phyloP scores from a whole-genome alignment of 2,113 vertebrate species.

The Prochilodus magdalenae region DNA sequence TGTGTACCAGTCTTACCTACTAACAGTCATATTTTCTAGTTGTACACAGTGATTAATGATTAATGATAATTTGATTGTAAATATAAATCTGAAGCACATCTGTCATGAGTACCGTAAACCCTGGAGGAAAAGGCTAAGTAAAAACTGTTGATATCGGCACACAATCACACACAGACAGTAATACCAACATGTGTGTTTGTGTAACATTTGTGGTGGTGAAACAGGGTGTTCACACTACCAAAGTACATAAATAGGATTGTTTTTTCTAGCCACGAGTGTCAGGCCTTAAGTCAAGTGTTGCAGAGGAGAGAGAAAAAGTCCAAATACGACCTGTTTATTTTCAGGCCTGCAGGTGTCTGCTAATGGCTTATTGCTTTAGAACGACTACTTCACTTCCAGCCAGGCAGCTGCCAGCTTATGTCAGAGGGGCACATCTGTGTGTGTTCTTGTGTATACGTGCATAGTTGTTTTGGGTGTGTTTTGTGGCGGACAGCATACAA shows the following conservation, averaged over 20 bases:
- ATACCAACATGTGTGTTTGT: background rate
- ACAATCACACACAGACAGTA: background rate
- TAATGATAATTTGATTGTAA: too few species aligned
- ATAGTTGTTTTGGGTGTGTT: conserved; percentile 31
- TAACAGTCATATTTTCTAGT: too few species aligned
- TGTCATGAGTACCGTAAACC: too few species aligned
- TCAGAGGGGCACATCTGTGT: conserved; percentile 11
- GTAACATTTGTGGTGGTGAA: background rate
- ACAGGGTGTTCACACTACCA: conserved; percentile 37
- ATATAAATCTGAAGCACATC: too few species aligned
- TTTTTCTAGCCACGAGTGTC: conserved; percentile 63
- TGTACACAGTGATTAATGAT: too few species aligned
- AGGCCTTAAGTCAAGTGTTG: conserved; percentile 51
- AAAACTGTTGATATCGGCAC: too few species aligned
- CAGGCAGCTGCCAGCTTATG: conserved; percentile 66
- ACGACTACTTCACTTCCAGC: conserved; percentile 69
- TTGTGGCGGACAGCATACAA: background rate
- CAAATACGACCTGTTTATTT: conserved; percentile 71
- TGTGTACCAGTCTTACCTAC: too few species aligned
- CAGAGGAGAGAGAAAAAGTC: conserved; percentile 54
- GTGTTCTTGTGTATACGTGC: conserved; percentile 10
- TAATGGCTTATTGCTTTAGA: conserved; percentile 71
- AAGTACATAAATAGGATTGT: conserved; percentile 68
- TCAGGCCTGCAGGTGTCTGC: conserved; percentile 70
- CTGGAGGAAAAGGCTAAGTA: too few species aligned